Evolutionary conservation across 2,113 vertebrate species (phyloP).

Genomic region (Petroica traversi): DNA sequence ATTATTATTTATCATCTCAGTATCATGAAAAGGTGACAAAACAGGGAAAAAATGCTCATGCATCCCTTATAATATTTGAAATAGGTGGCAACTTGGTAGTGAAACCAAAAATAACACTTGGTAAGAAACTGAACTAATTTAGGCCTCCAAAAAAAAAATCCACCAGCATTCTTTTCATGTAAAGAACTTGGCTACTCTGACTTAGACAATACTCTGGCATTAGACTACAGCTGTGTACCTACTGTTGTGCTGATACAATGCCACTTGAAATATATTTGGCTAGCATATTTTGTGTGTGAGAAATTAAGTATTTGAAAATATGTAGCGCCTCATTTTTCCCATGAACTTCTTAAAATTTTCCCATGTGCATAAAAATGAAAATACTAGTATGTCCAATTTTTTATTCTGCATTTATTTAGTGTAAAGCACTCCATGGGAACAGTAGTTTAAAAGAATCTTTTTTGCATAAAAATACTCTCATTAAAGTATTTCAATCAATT

Average conservation of each 20-base stretch:
- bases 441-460: background rate
- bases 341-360: background rate
- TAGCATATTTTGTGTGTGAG: background rate
- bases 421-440: background rate
- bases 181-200: background rate
- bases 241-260: background rate
- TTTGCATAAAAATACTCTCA: background rate
- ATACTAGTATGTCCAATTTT: background rate
- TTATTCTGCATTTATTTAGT: slow-evolving; percentile 20
- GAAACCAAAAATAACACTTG: slow-evolving; percentile 5
- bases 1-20: slow-evolving; percentile 8
- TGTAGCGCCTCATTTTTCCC: background rate
- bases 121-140: background rate
- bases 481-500: slow-evolving; percentile 38
- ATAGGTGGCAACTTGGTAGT: background rate
- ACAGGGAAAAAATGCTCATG: background rate
- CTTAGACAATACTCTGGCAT: background rate
- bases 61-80: background rate
- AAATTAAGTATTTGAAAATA: slow-evolving; percentile 31
- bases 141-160: background rate
- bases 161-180: background rate
- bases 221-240: background rate
- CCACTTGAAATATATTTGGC: background rate
- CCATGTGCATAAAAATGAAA: slow-evolving; percentile 7
- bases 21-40: slow-evolving; percentile 27